A percentile compares a stretch with the other conserved stretches of the same genome.
Conservation (phyloP, 2,113 vertebrate species). For the Serinus canaria region DNA sequence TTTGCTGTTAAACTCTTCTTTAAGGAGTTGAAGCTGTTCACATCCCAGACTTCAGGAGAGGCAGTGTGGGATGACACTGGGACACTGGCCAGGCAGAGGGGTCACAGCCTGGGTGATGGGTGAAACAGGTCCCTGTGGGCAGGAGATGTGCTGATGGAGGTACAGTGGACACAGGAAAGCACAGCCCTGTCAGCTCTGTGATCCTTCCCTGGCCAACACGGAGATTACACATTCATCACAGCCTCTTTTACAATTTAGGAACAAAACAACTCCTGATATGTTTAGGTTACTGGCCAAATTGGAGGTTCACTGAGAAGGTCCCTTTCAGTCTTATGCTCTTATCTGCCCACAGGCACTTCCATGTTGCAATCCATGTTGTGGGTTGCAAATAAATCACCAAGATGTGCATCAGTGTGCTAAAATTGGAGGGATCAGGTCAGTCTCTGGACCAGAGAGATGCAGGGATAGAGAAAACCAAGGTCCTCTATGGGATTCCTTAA, state of each 20-base stretch:
- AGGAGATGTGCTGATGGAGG: not conserved
- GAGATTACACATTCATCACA: not conserved
- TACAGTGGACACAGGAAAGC: not conserved
- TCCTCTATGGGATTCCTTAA: not conserved
- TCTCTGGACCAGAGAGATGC: not conserved
- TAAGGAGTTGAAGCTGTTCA: not conserved
- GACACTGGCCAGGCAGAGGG: not conserved
- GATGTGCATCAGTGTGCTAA: not conserved
- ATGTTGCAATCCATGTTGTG: not conserved
- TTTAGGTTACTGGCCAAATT: not conserved
- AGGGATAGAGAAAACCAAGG: not conserved
- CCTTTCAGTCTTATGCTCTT: not conserved
- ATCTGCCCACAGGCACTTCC: not conserved
- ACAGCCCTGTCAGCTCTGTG: not conserved
- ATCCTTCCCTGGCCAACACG: not conserved
- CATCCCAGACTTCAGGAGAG: not conserved
- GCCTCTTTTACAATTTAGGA: not conserved
- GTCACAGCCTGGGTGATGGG: not conserved
- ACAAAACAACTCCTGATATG: not conserved
- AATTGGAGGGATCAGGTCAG: not conserved
- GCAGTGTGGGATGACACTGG: not conserved
- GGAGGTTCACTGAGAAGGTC: not conserved
- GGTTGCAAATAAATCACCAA: not conserved
- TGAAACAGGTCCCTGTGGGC: not conserved
- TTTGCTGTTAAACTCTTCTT: not conserved